These are phyloP conservation scores for Heliconius aoede DNA, from an alignment of 2,888 invertebrate genomes.

Conservation along the genomic window DNA sequence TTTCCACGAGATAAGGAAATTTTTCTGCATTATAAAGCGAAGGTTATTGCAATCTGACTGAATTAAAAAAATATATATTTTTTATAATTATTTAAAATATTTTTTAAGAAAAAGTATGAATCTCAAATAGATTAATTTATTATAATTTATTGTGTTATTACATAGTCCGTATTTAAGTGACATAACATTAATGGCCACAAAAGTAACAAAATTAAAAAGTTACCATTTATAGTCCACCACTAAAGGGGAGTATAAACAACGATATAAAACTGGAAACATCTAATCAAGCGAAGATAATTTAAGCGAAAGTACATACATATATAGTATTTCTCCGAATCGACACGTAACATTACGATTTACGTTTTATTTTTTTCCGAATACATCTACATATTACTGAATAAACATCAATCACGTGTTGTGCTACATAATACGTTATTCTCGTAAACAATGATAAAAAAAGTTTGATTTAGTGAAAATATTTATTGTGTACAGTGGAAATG, in stretches of 20 bases:
- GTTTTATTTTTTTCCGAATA: constrained; percentile 34
- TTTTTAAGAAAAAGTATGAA: too few relatives aligned
- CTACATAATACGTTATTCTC: neutral
- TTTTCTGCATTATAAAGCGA: neutral
- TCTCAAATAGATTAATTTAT: too few relatives aligned
- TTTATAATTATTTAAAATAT: too few relatives aligned
- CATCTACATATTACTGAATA: constrained; percentile 42
- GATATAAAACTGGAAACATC: neutral
- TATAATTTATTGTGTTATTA: too few relatives aligned
- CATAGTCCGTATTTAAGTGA: too few relatives aligned
- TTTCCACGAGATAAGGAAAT: constrained; percentile 1
- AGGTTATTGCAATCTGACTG: neutral
- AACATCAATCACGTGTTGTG: constrained; percentile 33
- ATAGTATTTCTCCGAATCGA: constrained; percentile 48
- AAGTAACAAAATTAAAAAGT: too few relatives aligned
- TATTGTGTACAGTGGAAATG: neutral
- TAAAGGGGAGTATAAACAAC: neutral
- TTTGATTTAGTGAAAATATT: neutral
- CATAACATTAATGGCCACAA: too few relatives aligned
- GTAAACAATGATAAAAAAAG: constrained; percentile 13
- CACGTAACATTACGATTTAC: constrained; percentile 43
- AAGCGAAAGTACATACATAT: constrained; percentile 51
- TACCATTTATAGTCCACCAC: too few relatives aligned
- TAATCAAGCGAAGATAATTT: constrained; percentile 32
- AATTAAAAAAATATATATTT: neutral